Conservation (phyloP, 2,888 invertebrate species). For the Xestobium rufovillosum region DNA sequence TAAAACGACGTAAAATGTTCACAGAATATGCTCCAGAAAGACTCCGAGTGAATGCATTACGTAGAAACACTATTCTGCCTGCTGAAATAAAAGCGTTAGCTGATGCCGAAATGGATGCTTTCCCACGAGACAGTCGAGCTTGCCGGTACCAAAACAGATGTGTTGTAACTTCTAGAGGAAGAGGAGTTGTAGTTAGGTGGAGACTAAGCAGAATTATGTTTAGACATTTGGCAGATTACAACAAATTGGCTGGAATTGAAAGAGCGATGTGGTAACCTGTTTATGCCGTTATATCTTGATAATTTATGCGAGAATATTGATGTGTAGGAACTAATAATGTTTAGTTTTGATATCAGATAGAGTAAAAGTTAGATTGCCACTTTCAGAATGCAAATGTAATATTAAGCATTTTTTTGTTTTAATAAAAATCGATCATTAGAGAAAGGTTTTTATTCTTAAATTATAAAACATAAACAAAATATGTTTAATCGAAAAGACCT, state of each 20-base stretch:
- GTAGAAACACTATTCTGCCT: slow-evolving; percentile 82
- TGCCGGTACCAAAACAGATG: slow-evolving; percentile 69
- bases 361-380: too few species aligned
- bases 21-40: slow-evolving; percentile 69
- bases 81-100: slow-evolving; percentile 71
- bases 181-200: slow-evolving; percentile 75
- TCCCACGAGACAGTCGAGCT: slow-evolving; percentile 67
- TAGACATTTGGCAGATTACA: slow-evolving; percentile 88
- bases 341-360: too few species aligned
- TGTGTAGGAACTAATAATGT: too few species aligned
- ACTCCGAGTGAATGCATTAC: slow-evolving; percentile 71
- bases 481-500: slow-evolving; percentile 63
- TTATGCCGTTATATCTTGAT: too few species aligned
- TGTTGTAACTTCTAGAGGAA: slow-evolving; percentile 78
- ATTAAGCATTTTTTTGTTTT: too few species aligned
- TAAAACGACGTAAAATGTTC: slow-evolving; percentile 68
- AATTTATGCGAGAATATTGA: too few species aligned
- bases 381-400: too few species aligned
- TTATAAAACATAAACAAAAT: slow-evolving; percentile 6
- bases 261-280: slow-evolving; percentile 96
- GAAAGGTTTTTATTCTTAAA: too few species aligned
- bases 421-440: too few species aligned
- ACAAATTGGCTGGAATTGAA: slow-evolving; percentile 84
- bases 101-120: slow-evolving; percentile 61
- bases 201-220: slow-evolving; percentile 86